Evolutionary conservation across 2,797 vertebrate genomes (phyloP).

Genomic region (Coregonus sp.): DNA sequence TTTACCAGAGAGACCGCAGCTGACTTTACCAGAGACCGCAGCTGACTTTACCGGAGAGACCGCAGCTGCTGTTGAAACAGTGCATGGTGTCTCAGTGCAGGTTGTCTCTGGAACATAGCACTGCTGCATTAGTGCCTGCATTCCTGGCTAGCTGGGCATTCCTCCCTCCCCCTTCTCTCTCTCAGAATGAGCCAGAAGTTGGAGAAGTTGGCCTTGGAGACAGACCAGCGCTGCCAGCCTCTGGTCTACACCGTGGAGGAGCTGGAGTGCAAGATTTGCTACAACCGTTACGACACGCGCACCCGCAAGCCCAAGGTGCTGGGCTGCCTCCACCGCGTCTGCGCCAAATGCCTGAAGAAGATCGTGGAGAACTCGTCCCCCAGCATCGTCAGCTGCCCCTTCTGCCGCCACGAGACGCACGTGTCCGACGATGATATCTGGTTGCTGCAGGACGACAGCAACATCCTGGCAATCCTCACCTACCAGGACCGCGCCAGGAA

Average conservation of each 20-base stretch:
- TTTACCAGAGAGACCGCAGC: not conserved
- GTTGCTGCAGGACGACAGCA: conserved; percentile 81
- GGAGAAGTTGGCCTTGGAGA: conserved; percentile 33
- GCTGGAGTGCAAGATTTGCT: conserved; percentile 89
- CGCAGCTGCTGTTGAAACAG: not conserved
- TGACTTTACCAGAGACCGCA: too few relatives aligned
- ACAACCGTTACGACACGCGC: conserved; percentile 79
- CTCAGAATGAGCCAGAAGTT: conserved; percentile 57
- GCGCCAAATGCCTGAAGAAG: conserved; percentile 83
- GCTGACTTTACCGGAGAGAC: not conserved
- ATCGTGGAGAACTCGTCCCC: conserved; percentile 78
- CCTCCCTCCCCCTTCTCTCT: not conserved
- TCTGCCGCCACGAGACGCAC: conserved; percentile 83
- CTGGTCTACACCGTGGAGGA: conserved; percentile 71
- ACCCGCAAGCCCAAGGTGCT: conserved; percentile 81
- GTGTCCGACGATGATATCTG: conserved; percentile 81
- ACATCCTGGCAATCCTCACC: conserved; percentile 77
- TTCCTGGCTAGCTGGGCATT: not conserved
- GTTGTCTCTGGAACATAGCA: not conserved
- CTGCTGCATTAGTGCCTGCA: not conserved
- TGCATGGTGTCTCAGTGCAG: not conserved
- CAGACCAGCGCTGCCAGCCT: conserved; percentile 54
- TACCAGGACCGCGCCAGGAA: conserved; percentile 70
- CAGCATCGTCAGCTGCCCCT: conserved; percentile 81
- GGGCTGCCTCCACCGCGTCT: conserved; percentile 81